Base-by-base conservation (phyloP, 2,797 vertebrate genomes). In the Neostethus bicornis region DNA sequence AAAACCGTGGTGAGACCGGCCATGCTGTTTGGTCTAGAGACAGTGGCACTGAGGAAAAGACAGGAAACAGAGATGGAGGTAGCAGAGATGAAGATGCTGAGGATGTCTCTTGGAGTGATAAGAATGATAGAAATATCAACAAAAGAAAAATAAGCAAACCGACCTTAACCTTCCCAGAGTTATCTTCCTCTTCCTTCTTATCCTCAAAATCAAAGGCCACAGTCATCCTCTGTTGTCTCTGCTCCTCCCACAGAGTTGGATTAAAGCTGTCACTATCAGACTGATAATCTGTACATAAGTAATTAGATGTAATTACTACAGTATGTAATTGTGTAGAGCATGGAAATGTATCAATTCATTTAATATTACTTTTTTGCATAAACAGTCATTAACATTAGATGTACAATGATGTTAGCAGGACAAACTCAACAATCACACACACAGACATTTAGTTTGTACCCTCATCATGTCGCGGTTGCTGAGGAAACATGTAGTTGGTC, bases 401-500 rank as follows among this genome's bases (percentile, higher is more conserved):
- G 17, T 21, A 23, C 61, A 34, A 44, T 12, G n/a, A 8, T 29
- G 17, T 7, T 45, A 46, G 35, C 44, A 2, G 7, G 49, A 46
- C 59, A 12, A 11, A 34, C 28, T 19, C 48, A 8, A 7, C 7
- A 32, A n/a, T 19, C 17, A 1, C 16, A 63, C 10, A 41, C 5
- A 61, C 21, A 61, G 32, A 66, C 14, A 54, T 28, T 54, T 8
- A 52, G 55, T 49, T 54, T 35, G 81, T 92, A 98, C 97, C 97
- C 91, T 99, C 97, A 35, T 99, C 97, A 0, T 96, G 92, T 50
- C 97, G 93, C 8, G 97, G 96, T 66, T 99, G 97, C 90, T 99
- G 97, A 34, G 97, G 97, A 89, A 99, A 99, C 97, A 99, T 99
- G 90, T 99, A 99, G 92, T 99, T 99, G 77, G 97, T 99, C 81